A percentile compares a stretch with the other conserved stretches of the same genome.
phyloP scores from a whole-genome alignment of 2,797 vertebrate species.

The Hydrolagus colliei region DNA sequence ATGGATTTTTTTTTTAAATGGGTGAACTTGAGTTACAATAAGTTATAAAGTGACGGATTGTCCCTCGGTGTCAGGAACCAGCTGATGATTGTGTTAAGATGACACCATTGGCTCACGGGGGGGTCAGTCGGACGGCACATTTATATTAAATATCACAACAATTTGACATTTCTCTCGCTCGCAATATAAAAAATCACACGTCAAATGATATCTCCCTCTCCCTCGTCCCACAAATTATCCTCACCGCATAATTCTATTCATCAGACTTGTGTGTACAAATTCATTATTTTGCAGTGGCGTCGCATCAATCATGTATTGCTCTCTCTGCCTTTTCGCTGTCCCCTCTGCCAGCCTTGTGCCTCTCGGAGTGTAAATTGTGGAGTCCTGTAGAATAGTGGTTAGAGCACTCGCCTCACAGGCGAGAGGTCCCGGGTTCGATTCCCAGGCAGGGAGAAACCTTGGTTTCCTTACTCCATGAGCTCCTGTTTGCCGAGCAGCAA shows the following conservation, averaged over 20 bases:
- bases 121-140: background rate
- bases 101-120: slow-evolving; percentile 17
- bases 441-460: too few relatives aligned
- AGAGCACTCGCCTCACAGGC: too few relatives aligned
- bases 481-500: too few relatives aligned
- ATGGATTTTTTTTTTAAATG: background rate
- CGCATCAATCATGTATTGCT: slow-evolving; percentile 11
- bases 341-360: too few relatives aligned
- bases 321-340: background rate
- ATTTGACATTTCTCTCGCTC: slow-evolving; percentile 18
- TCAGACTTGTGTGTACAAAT: background rate
- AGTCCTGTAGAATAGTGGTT: too few relatives aligned
- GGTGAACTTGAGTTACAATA: background rate
- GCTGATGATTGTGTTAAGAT: slow-evolving; percentile 18
- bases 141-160: slow-evolving; percentile 14
- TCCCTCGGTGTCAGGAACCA: background rate
- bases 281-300: slow-evolving; percentile 10
- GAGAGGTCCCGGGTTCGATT: too few relatives aligned
- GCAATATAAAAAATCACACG: background rate
- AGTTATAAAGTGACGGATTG: background rate
- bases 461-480: too few relatives aligned
- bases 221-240: background rate
- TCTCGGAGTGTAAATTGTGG: too few relatives aligned
- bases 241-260: slow-evolving; percentile 24
- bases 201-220: slow-evolving; percentile 27